Evolutionary conservation across 2,888 invertebrate genomes (phyloP).

Genomic region (Barypeithes pellucidus): DNA sequence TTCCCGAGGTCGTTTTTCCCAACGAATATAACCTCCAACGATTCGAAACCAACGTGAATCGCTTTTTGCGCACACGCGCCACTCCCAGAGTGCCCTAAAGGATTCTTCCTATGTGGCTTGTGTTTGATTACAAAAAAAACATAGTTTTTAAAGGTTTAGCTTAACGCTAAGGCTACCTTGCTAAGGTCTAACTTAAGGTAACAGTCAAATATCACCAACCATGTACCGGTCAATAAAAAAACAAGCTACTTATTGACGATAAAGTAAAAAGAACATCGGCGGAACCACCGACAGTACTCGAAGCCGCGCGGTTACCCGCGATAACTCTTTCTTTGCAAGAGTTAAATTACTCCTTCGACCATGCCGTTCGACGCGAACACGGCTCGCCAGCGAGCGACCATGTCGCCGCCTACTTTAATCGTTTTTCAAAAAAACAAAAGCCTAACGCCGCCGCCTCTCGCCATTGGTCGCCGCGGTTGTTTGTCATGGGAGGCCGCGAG

Average conservation of each 20-base stretch:
- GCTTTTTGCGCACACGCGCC: too few species aligned
- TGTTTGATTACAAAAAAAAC: too few species aligned
- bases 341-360: constrained; percentile 48
- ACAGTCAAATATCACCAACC: too few species aligned
- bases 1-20: too few species aligned
- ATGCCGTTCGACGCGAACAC: constrained; percentile 45
- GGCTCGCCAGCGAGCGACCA: constrained; percentile 55
- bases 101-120: too few species aligned
- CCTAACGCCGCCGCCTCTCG: constrained; percentile 58
- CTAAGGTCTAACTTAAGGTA: too few species aligned
- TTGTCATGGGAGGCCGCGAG: constrained; percentile 64
- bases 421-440: constrained; percentile 65
- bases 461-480: constrained; percentile 61
- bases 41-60: too few species aligned
- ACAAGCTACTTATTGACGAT: background rate
- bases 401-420: constrained; percentile 65
- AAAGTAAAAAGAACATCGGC: background rate
- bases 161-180: too few species aligned
- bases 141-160: too few species aligned
- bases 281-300: constrained; percentile 13
- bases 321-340: constrained; percentile 43
- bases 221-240: background rate
- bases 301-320: constrained; percentile 1
- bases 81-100: too few species aligned
- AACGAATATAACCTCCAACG: too few species aligned